These are phyloP conservation scores for Esox masquinongy DNA, from an alignment of 2,797 vertebrate species.

Conservation along the genomic window DNA sequence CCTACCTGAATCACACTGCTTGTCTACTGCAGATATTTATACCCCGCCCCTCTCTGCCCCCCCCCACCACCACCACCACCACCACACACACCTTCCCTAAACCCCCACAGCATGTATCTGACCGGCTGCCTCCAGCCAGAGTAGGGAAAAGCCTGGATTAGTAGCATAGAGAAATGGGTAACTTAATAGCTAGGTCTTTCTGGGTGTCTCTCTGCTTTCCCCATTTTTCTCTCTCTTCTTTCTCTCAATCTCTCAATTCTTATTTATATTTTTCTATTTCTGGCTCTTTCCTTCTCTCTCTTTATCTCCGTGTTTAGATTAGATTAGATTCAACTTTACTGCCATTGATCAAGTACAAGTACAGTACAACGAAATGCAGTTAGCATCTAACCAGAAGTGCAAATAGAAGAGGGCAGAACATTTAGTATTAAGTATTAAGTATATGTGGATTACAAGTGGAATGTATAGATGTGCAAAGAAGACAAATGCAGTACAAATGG, in stretches of 20 bases:
- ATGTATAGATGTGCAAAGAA: too few relatives aligned
- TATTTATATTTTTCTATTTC: too few relatives aligned
- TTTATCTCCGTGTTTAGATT: not conserved
- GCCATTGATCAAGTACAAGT: too few relatives aligned
- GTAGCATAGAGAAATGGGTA: slow-evolving; percentile 63
- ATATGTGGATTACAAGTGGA: too few relatives aligned
- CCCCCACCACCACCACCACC: slow-evolving; percentile 86
- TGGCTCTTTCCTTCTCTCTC: not conserved
- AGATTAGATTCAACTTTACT: too few relatives aligned
- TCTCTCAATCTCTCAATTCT: not conserved
- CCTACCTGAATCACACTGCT: slow-evolving; percentile 69
- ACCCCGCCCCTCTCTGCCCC: slow-evolving; percentile 64
- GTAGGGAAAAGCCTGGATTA: slow-evolving; percentile 72
- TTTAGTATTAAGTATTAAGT: too few relatives aligned
- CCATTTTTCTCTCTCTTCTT: slow-evolving; percentile 17
- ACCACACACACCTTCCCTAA: slow-evolving; percentile 58
- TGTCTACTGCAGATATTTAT: slow-evolving; percentile 94
- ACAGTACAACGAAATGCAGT: too few relatives aligned
- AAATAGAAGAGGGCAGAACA: too few relatives aligned
- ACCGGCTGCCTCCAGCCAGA: slow-evolving; percentile 62
- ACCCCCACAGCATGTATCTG: slow-evolving; percentile 48
- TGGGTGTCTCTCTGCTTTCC: slow-evolving; percentile 19
- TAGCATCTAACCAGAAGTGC: too few relatives aligned
- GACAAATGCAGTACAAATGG: too few relatives aligned
- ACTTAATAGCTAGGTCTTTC: slow-evolving; percentile 52